These are phyloP conservation scores for Desmophyllum pertusum DNA, from an alignment of 92 coral and sea anemone genomes.

Conservation along the genomic window DNA sequence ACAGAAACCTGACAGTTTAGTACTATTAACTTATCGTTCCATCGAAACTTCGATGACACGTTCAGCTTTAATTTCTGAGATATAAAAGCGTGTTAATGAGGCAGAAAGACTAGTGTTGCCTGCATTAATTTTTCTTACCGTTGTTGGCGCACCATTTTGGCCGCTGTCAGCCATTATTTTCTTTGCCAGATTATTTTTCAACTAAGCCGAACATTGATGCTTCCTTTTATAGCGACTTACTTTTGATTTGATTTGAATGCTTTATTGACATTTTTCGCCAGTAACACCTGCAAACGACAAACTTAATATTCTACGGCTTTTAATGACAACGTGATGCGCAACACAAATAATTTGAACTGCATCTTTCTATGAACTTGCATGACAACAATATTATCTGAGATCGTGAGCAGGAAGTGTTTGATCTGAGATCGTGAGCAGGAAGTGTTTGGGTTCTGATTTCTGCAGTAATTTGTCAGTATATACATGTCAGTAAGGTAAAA, in stretches of 20 bases:
- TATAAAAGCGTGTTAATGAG: too few species aligned
- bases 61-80: neutral
- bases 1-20: neutral
- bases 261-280: neutral
- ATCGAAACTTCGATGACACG: neutral
- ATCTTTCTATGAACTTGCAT: too few species aligned
- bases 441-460: neutral
- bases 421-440: neutral
- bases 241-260: neutral
- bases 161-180: neutral
- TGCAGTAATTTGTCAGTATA: neutral
- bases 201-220: neutral
- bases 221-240: neutral
- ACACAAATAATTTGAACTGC: too few species aligned
- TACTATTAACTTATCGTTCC: neutral
- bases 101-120: neutral
- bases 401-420: neutral
- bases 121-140: neutral
- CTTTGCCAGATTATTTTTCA: neutral
- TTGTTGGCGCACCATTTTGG: neutral
- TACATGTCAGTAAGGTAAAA: neutral
- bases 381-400: too few species aligned
- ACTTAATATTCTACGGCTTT: neutral
- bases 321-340: neutral
- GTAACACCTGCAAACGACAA: neutral